These are phyloP conservation scores for Poecilus cupreus DNA, from an alignment of 2,888 invertebrate species.

Conservation along the genomic window DNA sequence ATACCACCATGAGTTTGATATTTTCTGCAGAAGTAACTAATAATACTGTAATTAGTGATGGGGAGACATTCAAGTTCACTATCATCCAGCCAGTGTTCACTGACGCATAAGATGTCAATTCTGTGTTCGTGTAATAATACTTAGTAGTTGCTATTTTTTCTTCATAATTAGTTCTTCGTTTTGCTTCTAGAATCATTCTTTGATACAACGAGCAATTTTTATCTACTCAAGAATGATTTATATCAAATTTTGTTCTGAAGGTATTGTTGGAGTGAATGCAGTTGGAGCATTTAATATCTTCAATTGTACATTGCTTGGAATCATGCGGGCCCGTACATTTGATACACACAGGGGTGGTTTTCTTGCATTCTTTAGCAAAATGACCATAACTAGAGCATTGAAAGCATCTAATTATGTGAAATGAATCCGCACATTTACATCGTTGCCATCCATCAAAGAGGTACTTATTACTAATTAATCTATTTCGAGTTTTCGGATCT, in stretches of 20 bases:
- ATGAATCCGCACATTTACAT: background rate
- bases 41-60: background rate
- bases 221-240: background rate
- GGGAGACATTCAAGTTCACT: background rate
- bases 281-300: background rate
- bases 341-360: background rate
- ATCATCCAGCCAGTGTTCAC: background rate
- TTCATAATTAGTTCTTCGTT: background rate
- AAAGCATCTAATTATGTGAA: background rate
- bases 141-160: background rate
- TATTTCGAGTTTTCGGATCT: background rate
- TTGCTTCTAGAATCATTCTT: background rate
- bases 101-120: background rate
- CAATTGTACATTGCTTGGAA: background rate
- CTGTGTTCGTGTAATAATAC: background rate
- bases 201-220: background rate
- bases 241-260: background rate
- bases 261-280: background rate
- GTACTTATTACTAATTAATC: background rate
- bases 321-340: background rate
- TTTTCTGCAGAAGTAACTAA: background rate
- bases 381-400: background rate
- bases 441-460: background rate
- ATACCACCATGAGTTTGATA: background rate
- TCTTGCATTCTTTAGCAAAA: background rate